These are phyloP conservation scores for Lacerta viridis DNA, from an alignment of 2,797 vertebrate species.

Conservation along the genomic window DNA sequence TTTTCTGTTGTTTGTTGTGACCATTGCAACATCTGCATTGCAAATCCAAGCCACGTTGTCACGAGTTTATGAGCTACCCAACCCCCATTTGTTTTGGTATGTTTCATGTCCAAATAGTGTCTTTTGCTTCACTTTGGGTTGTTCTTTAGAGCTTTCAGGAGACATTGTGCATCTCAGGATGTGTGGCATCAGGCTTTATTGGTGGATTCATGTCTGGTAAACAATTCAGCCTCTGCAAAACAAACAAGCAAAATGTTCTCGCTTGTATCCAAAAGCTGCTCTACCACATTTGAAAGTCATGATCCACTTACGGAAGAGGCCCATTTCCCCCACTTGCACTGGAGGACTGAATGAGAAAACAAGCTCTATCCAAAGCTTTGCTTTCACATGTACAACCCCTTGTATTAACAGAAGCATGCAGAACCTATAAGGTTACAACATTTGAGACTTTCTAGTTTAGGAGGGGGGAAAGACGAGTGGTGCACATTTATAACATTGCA, in stretches of 20 bases:
- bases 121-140: not conserved
- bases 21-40: not conserved
- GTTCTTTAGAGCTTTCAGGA: not conserved
- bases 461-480: too few species aligned
- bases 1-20: not conserved
- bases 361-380: not conserved
- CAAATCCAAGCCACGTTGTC: not conserved
- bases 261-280: not conserved
- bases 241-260: not conserved
- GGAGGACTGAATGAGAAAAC: too few species aligned
- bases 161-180: not conserved
- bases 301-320: not conserved
- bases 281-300: not conserved
- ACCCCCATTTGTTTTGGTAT: too few species aligned
- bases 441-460: too few species aligned
- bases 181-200: not conserved
- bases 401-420: not conserved
- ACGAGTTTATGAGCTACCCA: not conserved
- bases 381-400: not conserved
- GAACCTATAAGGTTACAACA: too few species aligned
- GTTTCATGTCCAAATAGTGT: not conserved
- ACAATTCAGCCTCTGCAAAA: not conserved
- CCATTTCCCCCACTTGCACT: not conserved
- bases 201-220: constrained; percentile 16
- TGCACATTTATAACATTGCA: too few species aligned